Evolutionary conservation across 92 coral and sea anemone genomes (phyloP).

Genomic region (Epizoanthus ramosus): DNA sequence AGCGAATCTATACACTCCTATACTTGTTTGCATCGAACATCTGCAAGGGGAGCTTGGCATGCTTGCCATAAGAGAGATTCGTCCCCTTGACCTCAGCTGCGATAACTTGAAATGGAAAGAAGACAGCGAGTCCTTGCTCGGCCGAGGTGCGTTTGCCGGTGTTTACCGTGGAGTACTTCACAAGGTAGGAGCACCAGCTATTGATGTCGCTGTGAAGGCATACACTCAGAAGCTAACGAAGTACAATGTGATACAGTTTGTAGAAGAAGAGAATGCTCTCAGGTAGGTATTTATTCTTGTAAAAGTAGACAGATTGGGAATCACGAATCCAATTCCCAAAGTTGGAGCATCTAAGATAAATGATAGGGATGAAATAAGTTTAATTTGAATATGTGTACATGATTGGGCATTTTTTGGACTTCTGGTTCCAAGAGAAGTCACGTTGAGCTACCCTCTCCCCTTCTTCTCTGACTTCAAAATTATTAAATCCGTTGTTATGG

Average conservation of each 20-base stretch:
- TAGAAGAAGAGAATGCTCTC: conserved; percentile 28
- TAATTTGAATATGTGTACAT: too few species aligned
- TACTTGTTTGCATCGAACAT: not conserved
- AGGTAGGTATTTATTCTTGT: conserved; percentile 6
- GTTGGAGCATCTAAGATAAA: too few species aligned
- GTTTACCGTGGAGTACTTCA: conserved; percentile 36
- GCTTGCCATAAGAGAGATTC: conserved; percentile 19
- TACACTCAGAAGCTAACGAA: conserved; percentile 6
- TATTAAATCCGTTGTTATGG: too few species aligned
- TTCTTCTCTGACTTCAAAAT: too few species aligned
- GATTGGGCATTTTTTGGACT: too few species aligned
- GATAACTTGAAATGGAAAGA: conserved; percentile 41
- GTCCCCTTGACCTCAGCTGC: conserved; percentile 8
- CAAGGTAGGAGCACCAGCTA: not conserved
- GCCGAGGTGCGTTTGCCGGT: conserved; percentile 38
- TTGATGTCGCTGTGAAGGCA: conserved; percentile 36
- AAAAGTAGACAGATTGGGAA: not conserved
- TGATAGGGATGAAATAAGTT: too few species aligned
- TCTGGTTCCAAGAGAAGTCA: too few species aligned
- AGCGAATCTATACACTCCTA: not conserved
- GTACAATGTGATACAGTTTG: not conserved
- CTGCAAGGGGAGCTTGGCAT: conserved; percentile 1
- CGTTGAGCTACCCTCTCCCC: too few species aligned
- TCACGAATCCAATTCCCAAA: not conserved
- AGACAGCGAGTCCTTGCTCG: not conserved